These are phyloP conservation scores for Nemopilema nomurai DNA, from an alignment of 30 jellyfish, hydroid and myxozoan genomes.

Conservation along the genomic window DNA sequence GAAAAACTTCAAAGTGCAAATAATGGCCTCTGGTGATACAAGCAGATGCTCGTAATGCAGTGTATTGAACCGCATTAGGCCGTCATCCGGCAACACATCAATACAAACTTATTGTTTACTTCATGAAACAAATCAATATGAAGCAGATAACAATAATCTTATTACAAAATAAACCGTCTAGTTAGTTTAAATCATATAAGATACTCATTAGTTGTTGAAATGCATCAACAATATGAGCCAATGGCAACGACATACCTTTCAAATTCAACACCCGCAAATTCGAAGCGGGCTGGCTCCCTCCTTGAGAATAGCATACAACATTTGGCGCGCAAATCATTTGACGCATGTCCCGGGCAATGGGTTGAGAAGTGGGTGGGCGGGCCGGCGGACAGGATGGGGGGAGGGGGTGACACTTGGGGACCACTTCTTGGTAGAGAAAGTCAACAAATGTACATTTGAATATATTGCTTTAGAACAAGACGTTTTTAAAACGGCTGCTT, in stretches of 20 bases:
- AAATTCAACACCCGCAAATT: conserved; percentile 31
- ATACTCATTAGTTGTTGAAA: not conserved
- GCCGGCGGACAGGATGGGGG: not conserved
- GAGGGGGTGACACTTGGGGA: too few relatives aligned
- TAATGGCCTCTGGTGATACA: too few relatives aligned
- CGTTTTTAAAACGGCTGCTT: too few relatives aligned
- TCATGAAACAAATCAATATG: not conserved
- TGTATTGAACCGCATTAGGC: not conserved
- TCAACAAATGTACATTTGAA: too few relatives aligned
- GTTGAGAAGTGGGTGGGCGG: not conserved
- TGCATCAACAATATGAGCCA: not conserved
- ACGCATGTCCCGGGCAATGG: conserved; percentile 41
- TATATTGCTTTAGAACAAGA: too few relatives aligned
- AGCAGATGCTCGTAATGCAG: not conserved
- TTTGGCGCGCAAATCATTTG: conserved; percentile 58
- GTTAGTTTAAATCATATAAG: not conserved
- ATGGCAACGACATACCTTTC: conserved; percentile 30
- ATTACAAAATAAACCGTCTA: not conserved
- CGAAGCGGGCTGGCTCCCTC: not conserved
- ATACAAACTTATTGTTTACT: not conserved
- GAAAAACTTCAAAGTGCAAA: too few relatives aligned
- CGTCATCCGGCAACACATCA: not conserved
- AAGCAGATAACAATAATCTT: not conserved
- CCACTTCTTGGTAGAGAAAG: too few relatives aligned
- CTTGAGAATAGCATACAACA: conserved; percentile 5